Conservation (phyloP, 2,888 invertebrate genomes). For the Phanerotoma sp. region DNA sequence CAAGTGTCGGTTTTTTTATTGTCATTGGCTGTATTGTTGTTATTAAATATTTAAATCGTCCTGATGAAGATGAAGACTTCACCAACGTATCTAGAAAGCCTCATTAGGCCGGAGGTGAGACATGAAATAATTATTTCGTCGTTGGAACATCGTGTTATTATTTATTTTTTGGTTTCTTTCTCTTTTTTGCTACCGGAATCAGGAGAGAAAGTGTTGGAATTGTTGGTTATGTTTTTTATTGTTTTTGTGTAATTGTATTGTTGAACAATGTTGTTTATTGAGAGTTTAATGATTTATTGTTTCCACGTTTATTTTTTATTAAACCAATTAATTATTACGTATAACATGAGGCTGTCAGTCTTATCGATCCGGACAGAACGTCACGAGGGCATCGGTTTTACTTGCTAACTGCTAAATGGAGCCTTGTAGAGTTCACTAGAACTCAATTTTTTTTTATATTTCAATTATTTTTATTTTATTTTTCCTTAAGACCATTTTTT, state of each 20-base stretch:
- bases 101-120: constrained; percentile 53
- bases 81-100: constrained; percentile 43
- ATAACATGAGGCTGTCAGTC: constrained; percentile 12
- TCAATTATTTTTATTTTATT: no score
- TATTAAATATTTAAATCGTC: constrained; percentile 3
- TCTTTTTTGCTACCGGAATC: not conserved
- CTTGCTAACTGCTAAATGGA: no score
- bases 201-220: no score
- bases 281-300: no score
- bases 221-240: no score
- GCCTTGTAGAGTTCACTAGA: no score
- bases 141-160: not conserved
- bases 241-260: no score
- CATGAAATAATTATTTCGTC: not conserved
- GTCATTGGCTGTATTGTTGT: not conserved
- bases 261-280: no score
- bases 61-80: constrained; percentile 48
- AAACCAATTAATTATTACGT: constrained; percentile 13
- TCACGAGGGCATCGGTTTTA: not conserved
- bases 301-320: not conserved
- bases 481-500: no score
- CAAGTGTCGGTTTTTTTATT: no score
- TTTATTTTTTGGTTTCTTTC: not conserved
- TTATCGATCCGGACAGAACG: constrained; percentile 12
- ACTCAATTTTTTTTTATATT: no score